Evolutionary conservation across 2,113 vertebrate genomes (phyloP).

Genomic region (Empidonax traillii): DNA sequence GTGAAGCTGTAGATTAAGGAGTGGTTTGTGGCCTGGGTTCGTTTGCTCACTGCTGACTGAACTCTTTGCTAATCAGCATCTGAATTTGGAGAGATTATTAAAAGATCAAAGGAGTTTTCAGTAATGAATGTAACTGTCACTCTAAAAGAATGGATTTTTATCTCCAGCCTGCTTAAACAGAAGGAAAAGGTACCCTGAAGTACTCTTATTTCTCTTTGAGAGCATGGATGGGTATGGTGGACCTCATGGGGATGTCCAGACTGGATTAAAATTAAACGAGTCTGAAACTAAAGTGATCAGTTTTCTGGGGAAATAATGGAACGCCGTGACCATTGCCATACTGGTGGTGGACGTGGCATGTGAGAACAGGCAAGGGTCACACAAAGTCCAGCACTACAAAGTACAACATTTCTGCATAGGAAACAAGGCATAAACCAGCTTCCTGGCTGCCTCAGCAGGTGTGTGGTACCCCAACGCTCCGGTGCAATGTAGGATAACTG

Average conservation of each 20-base stretch:
- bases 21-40: constrained; percentile 1
- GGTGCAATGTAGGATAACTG: rapidly evolving
- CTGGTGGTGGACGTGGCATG: rapidly evolving
- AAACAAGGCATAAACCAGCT: not conserved
- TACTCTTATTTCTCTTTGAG: not conserved
- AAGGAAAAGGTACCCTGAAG: not conserved
- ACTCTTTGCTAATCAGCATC: not conserved
- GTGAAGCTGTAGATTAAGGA: not conserved
- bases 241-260: not conserved
- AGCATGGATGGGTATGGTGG: not conserved
- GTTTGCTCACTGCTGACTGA: not conserved
- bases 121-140: not conserved
- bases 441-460: not conserved
- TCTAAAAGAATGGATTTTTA: not conserved
- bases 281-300: not conserved
- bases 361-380: not conserved
- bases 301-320: not conserved
- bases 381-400: not conserved
- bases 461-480: too few species aligned
- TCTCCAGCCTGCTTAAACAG: not conserved
- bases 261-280: not conserved
- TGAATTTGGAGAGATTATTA: constrained; percentile 30
- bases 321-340: too few species aligned
- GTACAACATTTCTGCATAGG: not conserved
- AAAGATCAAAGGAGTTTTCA: not conserved